These are phyloP conservation scores for Cepaea hortensis DNA, from an alignment of 2,888 invertebrate species.

Conservation along the genomic window DNA sequence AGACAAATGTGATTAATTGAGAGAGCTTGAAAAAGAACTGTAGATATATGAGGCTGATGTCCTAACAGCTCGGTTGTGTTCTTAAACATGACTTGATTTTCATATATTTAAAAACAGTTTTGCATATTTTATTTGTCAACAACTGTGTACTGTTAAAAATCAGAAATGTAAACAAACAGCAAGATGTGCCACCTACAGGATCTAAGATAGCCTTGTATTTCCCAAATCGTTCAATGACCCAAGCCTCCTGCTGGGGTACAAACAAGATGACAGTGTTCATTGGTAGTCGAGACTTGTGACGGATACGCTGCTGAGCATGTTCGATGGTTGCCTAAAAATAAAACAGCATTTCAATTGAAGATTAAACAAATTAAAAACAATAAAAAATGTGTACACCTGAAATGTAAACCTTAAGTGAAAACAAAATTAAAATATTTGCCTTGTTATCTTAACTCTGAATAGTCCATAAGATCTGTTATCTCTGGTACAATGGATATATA, in stretches of 20 bases:
- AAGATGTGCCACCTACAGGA: constrained; percentile 79
- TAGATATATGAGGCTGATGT: too few relatives aligned
- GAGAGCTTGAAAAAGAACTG: too few relatives aligned
- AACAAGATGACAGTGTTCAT: constrained; percentile 95
- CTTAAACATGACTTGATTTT: background rate
- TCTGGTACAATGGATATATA: too few relatives aligned
- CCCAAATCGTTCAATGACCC: constrained; percentile 96
- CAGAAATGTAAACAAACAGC: too few relatives aligned
- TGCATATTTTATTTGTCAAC: too few relatives aligned
- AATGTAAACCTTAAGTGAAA: background rate
- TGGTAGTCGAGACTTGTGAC: constrained; percentile 62
- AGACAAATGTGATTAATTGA: too few relatives aligned
- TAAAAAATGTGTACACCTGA: background rate
- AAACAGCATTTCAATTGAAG: background rate
- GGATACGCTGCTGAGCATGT: constrained; percentile 56
- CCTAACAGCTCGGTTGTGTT: background rate
- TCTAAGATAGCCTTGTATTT: constrained; percentile 94
- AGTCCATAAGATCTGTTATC: too few relatives aligned
- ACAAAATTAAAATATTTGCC: constrained; percentile 43
- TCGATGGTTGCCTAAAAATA: constrained; percentile 51
- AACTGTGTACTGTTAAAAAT: too few relatives aligned
- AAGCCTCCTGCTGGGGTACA: constrained; percentile 97
- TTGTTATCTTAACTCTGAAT: too few relatives aligned
- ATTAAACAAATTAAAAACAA: background rate
- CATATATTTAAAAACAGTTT: background rate